Base-by-base conservation (phyloP, 2,888 invertebrate species). In the Tenthredo distinguenda region DNA sequence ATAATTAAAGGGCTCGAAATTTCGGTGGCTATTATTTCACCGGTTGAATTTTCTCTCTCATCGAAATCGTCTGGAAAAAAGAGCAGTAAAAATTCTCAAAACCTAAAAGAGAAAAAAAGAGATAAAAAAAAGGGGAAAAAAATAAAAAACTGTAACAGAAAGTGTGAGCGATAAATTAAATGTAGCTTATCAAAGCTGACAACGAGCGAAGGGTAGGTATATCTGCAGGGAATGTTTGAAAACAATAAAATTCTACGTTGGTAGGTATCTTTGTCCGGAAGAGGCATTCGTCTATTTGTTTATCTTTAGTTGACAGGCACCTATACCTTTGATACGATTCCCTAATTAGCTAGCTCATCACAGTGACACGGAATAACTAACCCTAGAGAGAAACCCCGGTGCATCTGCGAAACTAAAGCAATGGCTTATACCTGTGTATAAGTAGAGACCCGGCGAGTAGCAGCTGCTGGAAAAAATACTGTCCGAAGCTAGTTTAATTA, bases 331-430 rank as follows among this genome's bases (percentile, higher is more conserved):
- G 47, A 71, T 79, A 81, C 31, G 43, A 68, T 85, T 85, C 58
- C 47, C 85, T 85, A 85, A 85, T 85, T 85, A 85, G 85, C 71
- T 43, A 21, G 34, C 26, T 71, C 65, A 81, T 85, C 81, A 58
- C 68, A 85, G 85, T 85, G 85, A 85, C 85, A 81, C 81, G 82
- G 68, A 34, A 74, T n/a, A 81, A 21, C 81, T 40, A 40, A 62
- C 26, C 37, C 62, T 62, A 50, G 21, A 82, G 83, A 84, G 71
- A 86, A 72, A 79, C 31, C 40, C 62, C 85, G 87, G 47, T 85
- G 85, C 89, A 89, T 89, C 89, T 88, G 89, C 89, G 87, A 90
- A 89, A 90, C 86, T 90, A 87, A 89, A 89, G 88, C 89, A 90
- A 89, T 89, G 87, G 87, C 86, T 85, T 85, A 65, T 40, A 68